These are phyloP conservation scores for Cordilura impudica DNA, from an alignment of 2,888 invertebrate genomes.

Conservation along the genomic window DNA sequence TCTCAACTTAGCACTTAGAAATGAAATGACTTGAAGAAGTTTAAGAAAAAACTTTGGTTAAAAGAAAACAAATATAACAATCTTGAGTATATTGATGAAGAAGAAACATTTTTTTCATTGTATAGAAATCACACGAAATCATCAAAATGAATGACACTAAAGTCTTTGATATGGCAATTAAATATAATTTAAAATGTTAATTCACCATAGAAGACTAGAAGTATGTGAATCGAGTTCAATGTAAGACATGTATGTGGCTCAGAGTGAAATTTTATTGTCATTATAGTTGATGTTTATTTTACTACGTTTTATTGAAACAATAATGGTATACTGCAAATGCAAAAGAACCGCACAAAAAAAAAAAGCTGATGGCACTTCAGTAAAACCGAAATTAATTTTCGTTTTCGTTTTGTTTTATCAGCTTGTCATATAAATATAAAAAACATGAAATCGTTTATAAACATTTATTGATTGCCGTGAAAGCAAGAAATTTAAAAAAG, in stretches of 20 bases:
- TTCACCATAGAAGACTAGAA: conserved; percentile 6
- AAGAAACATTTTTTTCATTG: background rate
- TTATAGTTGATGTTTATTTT: conserved; percentile 10
- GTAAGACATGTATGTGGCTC: background rate
- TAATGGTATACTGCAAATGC: conserved; percentile 23
- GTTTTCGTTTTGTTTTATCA: conserved; percentile 6
- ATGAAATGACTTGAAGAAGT: background rate
- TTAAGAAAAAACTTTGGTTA: background rate
- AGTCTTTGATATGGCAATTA: conserved; percentile 33
- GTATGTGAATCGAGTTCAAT: too few species aligned
- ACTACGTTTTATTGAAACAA: conserved; percentile 18
- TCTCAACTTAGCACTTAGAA: too few species aligned
- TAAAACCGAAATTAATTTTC: conserved; percentile 37
- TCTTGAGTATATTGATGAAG: conserved; percentile 14
- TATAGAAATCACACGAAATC: conserved; percentile 3
- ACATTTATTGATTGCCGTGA: too few species aligned
- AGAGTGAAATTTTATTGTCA: conserved; percentile 37
- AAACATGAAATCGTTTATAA: conserved; percentile 13
- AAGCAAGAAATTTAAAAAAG: conserved; percentile 13
- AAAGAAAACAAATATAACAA: conserved; percentile 30
- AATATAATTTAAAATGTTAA: conserved; percentile 43
- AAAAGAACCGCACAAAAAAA: background rate
- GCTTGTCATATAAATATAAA: background rate
- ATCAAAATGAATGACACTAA: conserved; percentile 33
- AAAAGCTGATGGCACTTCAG: conserved; percentile 42